Evolutionary conservation across 2,797 vertebrate genomes (phyloP), one percentile per base, ranked within the genome.

Genomic region (Glyptemys insculpta): DNA sequence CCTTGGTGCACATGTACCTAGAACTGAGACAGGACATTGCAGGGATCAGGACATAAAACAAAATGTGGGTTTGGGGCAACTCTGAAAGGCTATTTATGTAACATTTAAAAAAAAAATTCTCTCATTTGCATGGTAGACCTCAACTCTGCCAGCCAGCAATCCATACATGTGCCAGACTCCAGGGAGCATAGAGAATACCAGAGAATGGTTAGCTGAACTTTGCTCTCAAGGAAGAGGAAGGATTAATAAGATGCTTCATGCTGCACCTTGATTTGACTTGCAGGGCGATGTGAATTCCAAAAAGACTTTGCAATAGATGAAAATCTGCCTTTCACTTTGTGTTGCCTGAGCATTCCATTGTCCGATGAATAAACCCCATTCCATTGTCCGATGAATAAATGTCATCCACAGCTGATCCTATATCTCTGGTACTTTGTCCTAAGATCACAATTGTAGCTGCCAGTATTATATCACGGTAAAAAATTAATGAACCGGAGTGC

Each of bases 391-490:
- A 1, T 59, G 81, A 50, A 53, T 72, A 57, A 81, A 49, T 79
- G 54, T 29, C 78, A 25, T 14, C 54, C 0, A 5, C 79, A 65
- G 29, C 84, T 10, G 56, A 29, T 4, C 54, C 86, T 25, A 1
- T 34, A 0, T 15, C 49, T n/a, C 57, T 86, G 5, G 49, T 68
- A 84, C 81, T 84, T 59, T 83, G 81, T 93, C 92, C 95, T 90
- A 89, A 81, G 74, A 90, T 91, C 89, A 15, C 94, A 93, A 87
- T 85, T 72, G 84, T 54, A 88, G 86, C 94, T 94, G 92, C 91
- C 79, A 81, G 84, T 62, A 91, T 91, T 90, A 41, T 79, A 59
- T 79, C 89, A 49, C 1, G 74, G 37, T 85, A 92, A 96, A 25
- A 95, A 95, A 81, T 87, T 83, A 92, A 90, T 86, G 95, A 94